Evolutionary conservation across 2,113 vertebrate species (phyloP), one percentile per base, ranked within the genome.

Genomic region (Brachyhypopomus occidentalis): DNA sequence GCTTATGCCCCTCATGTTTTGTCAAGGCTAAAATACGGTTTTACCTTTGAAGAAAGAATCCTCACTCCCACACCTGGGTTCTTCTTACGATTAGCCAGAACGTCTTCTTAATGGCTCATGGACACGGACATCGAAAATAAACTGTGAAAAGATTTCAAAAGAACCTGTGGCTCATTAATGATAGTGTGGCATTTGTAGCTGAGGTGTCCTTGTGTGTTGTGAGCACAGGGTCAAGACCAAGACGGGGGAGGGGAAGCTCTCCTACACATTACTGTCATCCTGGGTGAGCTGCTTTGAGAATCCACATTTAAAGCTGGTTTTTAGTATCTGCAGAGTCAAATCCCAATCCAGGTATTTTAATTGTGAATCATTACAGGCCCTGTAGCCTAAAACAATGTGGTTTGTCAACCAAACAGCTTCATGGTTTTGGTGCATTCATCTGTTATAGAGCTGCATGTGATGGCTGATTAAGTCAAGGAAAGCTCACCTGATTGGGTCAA

Each of bases 161-260:
- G 59, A 52, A 77, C 34, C 62, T 16, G 9, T 20, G 23, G 58
- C 63, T 80, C 48, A 41, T 62, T 55, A 70, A 56, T 73, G 55
- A 69, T 56, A 4, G 52, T 55, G 16, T 55, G 63, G 38, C 75
- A 62, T 48, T 34, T 75, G 79, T 60, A 84, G 69, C 69, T 77
- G 72, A 60, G 23, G 55, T 30, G 77, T 79, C 85, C 85, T 80
- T 86, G 83, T 25, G 56, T 3, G 17, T 74, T 48, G 60, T 0
- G 23, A 76, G 66, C 66, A 41, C 11, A 27, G 67, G 76, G 75
- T 86, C 79, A 84, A 78, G 59, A 78, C 30, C 64, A 23, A 38
- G 55, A 75, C 30, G 20, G 20, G 2, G 16, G 6, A 71, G 38
- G 59, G 80, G 79, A 77, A 6, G 58, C 74, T 72, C 60, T 56